phyloP scores from a whole-genome alignment of 2,888 invertebrate species.

The Drosophila mimetica region DNA sequence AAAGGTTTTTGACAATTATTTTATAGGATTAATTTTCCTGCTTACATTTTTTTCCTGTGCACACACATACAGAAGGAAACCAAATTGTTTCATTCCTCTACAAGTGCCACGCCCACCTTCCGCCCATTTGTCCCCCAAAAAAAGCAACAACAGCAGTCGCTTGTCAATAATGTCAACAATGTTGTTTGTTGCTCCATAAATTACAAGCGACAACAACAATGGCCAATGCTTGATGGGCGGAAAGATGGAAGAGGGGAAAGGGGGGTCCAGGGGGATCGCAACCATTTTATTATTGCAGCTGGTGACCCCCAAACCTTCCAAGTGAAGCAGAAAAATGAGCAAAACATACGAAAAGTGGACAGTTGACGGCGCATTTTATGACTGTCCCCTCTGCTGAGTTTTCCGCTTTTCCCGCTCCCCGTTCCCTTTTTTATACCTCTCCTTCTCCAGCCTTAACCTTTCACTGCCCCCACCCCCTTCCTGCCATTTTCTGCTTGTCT shows the following conservation, averaged over 20 bases:
- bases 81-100: constrained; percentile 29
- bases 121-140: neutral
- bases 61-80: constrained; percentile 10
- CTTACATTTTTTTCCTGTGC: neutral
- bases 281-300: constrained; percentile 50
- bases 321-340: constrained; percentile 12
- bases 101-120: constrained; percentile 11
- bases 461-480: no score
- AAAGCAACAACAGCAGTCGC: constrained; percentile 42
- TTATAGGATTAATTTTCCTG: no score
- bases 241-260: neutral
- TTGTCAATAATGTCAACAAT: constrained; percentile 80
- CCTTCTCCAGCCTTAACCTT: neutral
- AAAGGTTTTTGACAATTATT: no score
- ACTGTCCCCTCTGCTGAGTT: constrained; percentile 9
- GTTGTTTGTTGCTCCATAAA: constrained; percentile 78
- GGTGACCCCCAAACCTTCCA: constrained; percentile 14
- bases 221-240: constrained; percentile 16
- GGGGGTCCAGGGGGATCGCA: constrained; percentile 6
- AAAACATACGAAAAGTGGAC: constrained; percentile 43
- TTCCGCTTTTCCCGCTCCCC: neutral
- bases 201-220: constrained; percentile 59
- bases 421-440: neutral
- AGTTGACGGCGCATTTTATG: constrained; percentile 45
- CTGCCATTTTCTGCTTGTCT: neutral